phyloP scores from a whole-genome alignment of 1,140 invertebrate genomes.

The Drosophila kepulauana region DNA sequence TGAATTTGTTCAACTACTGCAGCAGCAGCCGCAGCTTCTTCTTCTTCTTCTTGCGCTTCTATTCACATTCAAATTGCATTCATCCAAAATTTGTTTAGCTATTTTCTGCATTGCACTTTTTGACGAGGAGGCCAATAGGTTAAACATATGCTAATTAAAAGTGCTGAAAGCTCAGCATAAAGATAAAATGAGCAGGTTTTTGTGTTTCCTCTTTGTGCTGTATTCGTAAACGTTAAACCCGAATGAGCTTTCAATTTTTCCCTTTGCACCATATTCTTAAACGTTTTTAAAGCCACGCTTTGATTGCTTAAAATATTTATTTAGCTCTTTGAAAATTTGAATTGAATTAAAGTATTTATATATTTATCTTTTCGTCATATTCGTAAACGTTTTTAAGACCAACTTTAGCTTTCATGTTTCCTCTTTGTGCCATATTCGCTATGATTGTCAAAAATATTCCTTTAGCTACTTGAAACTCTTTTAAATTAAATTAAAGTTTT shows the following conservation, averaged over 20 bases:
- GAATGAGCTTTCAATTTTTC: no score
- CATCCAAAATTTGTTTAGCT: slow-evolving; percentile 9
- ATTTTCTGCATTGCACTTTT: neutral
- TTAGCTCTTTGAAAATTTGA: neutral
- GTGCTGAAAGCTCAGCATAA: neutral
- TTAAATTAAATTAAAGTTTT: no score
- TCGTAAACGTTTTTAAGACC: slow-evolving; percentile 14
- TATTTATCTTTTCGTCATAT: neutral
- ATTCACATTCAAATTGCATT: slow-evolving; percentile 2
- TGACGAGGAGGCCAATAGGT: neutral
- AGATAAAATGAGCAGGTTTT: neutral
- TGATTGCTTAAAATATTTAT: neutral
- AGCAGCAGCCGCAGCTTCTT: slow-evolving; percentile 38
- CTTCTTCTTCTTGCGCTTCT: neutral
- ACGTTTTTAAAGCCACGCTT: neutral
- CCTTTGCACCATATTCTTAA: no score
- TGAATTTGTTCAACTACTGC: slow-evolving; percentile 19
- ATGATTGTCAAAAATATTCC: no score
- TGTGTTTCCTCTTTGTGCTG: neutral
- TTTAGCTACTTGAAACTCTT: no score
- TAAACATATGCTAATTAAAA: slow-evolving; percentile 3
- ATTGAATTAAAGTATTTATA: neutral
- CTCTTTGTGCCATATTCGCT: neutral
- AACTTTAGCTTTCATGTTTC: no score
- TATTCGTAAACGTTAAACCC: neutral